These are phyloP conservation scores for Philopotamus ludificatus DNA, from an alignment of 1,140 invertebrate genomes.

Conservation along the genomic window DNA sequence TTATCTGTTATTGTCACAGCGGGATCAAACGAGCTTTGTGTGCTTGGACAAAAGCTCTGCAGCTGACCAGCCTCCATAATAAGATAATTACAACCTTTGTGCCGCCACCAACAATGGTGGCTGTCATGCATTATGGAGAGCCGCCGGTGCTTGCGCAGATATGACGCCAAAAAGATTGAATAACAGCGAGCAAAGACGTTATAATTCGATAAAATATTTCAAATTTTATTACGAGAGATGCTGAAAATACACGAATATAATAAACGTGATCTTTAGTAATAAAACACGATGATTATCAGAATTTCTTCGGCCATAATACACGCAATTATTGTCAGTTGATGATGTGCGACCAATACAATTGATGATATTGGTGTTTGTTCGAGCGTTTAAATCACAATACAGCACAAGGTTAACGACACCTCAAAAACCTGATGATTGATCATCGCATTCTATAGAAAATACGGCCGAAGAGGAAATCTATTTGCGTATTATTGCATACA, in stretches of 20 bases:
- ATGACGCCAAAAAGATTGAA: no score
- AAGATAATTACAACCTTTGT: slow-evolving; percentile 28
- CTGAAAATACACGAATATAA: no score
- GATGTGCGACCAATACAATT: no score
- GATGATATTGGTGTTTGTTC: background rate
- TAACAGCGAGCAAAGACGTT: no score
- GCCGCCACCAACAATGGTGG: background rate
- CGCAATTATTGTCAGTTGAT: no score
- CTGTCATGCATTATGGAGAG: background rate
- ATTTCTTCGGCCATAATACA: no score
- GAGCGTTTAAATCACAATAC: background rate
- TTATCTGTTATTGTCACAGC: slow-evolving; percentile 29
- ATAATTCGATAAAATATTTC: no score
- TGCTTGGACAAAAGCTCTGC: slow-evolving; percentile 21
- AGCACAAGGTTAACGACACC: background rate
- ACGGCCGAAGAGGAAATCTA: background rate
- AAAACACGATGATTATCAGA: no score
- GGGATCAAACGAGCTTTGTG: slow-evolving; percentile 29
- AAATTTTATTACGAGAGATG: no score
- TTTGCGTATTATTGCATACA: no score
- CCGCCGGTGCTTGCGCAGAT: background rate
- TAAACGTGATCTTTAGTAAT: no score
- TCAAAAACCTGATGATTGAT: background rate
- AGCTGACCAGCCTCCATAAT: slow-evolving; percentile 12
- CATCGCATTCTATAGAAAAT: no score